A percentile compares a stretch with the other conserved stretches of the same genome.
Conservation (phyloP, 92 coral and sea anemone species). For the Porites cylindrica region DNA sequence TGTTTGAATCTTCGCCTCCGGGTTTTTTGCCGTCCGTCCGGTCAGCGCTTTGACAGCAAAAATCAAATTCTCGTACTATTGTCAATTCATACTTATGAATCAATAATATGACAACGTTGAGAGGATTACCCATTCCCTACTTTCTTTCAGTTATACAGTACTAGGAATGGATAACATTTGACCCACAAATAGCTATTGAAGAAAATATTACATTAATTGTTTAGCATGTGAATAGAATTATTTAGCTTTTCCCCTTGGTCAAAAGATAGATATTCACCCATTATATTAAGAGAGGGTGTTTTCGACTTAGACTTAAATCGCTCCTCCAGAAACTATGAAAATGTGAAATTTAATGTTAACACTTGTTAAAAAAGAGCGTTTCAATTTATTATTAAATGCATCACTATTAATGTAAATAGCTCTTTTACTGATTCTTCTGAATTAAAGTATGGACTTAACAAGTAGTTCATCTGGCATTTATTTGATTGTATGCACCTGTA, state of each 20-base stretch:
- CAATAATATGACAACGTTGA: neutral
- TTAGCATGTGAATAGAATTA: neutral
- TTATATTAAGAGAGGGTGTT: neutral
- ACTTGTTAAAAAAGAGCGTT: neutral
- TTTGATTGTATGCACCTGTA: too few relatives aligned
- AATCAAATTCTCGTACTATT: too few relatives aligned
- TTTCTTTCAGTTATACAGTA: neutral
- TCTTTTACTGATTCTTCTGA: conserved; percentile 19
- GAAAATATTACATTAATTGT: neutral
- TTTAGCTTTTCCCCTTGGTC: neutral
- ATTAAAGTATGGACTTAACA: conserved; percentile 18
- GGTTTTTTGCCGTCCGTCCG: neutral
- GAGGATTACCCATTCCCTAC: neutral
- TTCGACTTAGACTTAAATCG: neutral
- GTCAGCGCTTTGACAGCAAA: neutral
- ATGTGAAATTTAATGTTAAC: conserved; percentile 33
- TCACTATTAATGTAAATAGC: conserved; percentile 24
- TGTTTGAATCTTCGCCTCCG: neutral
- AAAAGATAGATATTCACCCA: neutral
- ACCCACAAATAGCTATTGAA: neutral
- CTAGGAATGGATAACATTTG: neutral
- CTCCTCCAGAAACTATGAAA: conserved; percentile 33
- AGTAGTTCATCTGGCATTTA: neutral
- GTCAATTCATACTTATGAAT: neutral
- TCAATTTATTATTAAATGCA: neutral